Conservation (phyloP, 1,140 invertebrate genomes). For the Ceratina japonica region DNA sequence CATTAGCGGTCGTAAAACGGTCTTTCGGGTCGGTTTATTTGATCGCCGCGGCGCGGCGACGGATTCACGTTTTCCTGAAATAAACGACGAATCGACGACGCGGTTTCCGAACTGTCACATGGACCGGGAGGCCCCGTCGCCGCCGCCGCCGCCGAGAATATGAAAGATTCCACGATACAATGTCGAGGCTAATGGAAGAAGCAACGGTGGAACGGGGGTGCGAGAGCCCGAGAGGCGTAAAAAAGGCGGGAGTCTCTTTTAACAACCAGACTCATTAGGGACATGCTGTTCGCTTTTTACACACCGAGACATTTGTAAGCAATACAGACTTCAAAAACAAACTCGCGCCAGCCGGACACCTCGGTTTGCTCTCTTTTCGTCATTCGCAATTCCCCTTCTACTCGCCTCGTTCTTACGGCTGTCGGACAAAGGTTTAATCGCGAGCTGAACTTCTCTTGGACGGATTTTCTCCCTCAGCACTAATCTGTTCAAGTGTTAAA, state of each 20-base stretch:
- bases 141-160: slow-evolving; percentile 35
- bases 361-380: slow-evolving; percentile 66
- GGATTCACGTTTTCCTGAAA: slow-evolving; percentile 37
- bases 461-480: too few relatives aligned
- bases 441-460: slow-evolving; percentile 9
- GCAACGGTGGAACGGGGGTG: slow-evolving; percentile 26
- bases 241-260: slow-evolving; percentile 74
- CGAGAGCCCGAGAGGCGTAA: slow-evolving; percentile 41
- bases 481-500: too few relatives aligned
- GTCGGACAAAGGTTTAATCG: slow-evolving; percentile 67
- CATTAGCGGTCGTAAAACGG: slow-evolving; percentile 32
- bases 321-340: slow-evolving; percentile 79
- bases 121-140: too few relatives aligned
- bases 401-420: slow-evolving; percentile 47
- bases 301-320: slow-evolving; percentile 79
- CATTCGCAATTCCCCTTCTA: slow-evolving; percentile 46
- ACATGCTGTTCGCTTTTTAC: slow-evolving; percentile 75
- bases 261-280: slow-evolving; percentile 80
- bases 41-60: background rate
- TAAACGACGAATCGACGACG: slow-evolving; percentile 41
- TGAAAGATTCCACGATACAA: slow-evolving; percentile 49
- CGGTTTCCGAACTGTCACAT: background rate
- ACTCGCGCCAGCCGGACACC: slow-evolving; percentile 62
- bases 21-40: slow-evolving; percentile 21
- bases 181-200: slow-evolving; percentile 54